Conservation (phyloP, 1,140 invertebrate genomes). For the Spodoptera frugiperda region DNA sequence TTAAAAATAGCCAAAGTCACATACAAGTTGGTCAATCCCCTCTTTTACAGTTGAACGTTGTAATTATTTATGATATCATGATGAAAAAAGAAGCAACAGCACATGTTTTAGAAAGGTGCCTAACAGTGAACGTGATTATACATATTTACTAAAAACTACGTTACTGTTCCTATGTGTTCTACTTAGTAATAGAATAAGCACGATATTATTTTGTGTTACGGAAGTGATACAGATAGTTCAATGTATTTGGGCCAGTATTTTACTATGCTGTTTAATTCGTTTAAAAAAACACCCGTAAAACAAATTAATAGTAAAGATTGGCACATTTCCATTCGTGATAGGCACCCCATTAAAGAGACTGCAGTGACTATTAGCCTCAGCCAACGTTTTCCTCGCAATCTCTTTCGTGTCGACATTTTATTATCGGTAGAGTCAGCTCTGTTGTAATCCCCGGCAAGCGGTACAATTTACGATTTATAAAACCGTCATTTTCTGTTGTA, state of each 20-base stretch:
- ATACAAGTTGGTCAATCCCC: too few species aligned
- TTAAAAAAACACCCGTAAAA: not conserved
- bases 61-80: too few species aligned
- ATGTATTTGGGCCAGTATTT: not conserved
- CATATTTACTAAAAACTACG: too few species aligned
- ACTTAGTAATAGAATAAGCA: too few species aligned
- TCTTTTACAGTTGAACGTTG: too few species aligned
- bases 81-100: too few species aligned
- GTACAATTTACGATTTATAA: conserved; percentile 72
- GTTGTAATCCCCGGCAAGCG: conserved; percentile 64
- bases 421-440: conserved; percentile 68
- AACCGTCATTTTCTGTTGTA: conserved; percentile 67
- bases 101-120: too few species aligned
- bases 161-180: too few species aligned
- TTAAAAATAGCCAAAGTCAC: too few species aligned
- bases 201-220: too few species aligned
- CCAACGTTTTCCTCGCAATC: conserved; percentile 60
- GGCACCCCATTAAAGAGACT: conserved; percentile 65
- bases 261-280: not conserved
- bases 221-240: too few species aligned
- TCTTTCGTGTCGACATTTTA: conserved; percentile 73
- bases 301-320: conserved; percentile 62
- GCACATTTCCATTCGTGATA: conserved; percentile 64
- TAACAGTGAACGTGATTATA: too few species aligned
- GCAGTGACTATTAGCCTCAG: conserved; percentile 64